phyloP scores from a whole-genome alignment of 2,888 invertebrate genomes.

The Rhogogaster chlorosoma region DNA sequence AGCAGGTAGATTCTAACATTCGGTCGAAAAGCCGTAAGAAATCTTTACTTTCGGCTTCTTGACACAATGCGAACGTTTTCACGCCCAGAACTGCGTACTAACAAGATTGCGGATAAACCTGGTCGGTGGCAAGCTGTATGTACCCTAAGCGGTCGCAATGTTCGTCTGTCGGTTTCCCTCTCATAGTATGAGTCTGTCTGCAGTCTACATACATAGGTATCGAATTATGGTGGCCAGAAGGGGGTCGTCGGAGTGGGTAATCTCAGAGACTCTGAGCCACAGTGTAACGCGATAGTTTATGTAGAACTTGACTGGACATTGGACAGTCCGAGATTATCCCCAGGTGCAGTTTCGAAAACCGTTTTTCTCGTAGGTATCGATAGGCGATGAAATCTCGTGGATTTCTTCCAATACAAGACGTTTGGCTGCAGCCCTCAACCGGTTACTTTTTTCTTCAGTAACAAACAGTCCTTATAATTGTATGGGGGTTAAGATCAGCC shows the following conservation, averaged over 20 bases:
- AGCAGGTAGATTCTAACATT: conserved; percentile 25
- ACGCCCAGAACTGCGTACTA: conserved; percentile 56
- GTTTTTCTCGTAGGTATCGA: conserved; percentile 33
- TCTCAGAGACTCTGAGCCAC: conserved; percentile 34
- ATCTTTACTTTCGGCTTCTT: conserved; percentile 56
- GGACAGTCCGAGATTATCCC: conserved; percentile 48
- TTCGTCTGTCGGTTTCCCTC: neutral
- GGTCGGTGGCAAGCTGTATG: conserved; percentile 31
- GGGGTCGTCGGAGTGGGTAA: conserved; percentile 37
- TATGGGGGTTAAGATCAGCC: neutral
- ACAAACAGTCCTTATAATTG: neutral
- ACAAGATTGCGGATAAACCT: conserved; percentile 56
- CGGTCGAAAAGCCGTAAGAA: conserved; percentile 20
- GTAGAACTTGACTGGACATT: conserved; percentile 62
- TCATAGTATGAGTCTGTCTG: neutral
- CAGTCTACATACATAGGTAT: conserved; percentile 2
- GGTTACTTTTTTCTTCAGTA: neutral
- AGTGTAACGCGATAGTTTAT: conserved; percentile 62
- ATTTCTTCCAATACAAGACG: neutral
- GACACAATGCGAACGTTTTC: conserved; percentile 56
- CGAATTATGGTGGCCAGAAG: conserved; percentile 34
- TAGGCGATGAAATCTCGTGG: neutral
- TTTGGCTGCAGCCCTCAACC: neutral
- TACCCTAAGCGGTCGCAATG: conserved; percentile 32
- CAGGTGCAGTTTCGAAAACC: conserved; percentile 41